phyloP scores from a whole-genome alignment of 2,797 vertebrate species.

The Steatocranus sp. region DNA sequence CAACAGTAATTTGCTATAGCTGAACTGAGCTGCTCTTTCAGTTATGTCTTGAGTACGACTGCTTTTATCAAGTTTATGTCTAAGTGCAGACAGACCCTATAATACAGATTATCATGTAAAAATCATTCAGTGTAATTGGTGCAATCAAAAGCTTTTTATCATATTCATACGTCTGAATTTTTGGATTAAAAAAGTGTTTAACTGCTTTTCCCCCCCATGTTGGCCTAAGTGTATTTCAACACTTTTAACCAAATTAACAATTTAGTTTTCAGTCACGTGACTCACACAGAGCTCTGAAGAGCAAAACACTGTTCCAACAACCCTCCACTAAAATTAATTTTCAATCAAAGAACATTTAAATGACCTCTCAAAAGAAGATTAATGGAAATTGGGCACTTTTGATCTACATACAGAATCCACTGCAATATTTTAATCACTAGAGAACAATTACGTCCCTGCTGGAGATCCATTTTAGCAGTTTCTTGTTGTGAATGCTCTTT shows the following conservation, averaged over 20 bases:
- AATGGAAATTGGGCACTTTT: background rate
- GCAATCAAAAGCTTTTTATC: background rate
- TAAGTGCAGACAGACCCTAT: background rate
- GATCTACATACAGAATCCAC: background rate
- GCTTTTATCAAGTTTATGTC: background rate
- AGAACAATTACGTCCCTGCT: background rate
- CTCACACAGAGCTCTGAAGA: background rate
- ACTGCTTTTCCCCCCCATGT: background rate
- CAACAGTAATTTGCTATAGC: slow-evolving; percentile 10
- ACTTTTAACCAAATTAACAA: background rate
- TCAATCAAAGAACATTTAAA: background rate
- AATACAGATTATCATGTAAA: background rate
- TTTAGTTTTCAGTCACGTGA: background rate
- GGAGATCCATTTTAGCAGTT: background rate
- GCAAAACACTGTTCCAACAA: background rate
- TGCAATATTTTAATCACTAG: background rate
- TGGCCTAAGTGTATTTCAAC: background rate
- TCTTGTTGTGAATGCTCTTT: background rate
- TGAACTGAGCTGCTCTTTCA: background rate
- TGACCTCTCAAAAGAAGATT: background rate
- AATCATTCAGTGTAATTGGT: background rate
- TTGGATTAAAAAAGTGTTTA: background rate
- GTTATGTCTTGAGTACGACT: background rate
- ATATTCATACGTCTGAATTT: background rate
- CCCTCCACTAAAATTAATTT: background rate